Base-by-base conservation (phyloP, 2,113 vertebrate genomes). In the Sander lucioperca region DNA sequence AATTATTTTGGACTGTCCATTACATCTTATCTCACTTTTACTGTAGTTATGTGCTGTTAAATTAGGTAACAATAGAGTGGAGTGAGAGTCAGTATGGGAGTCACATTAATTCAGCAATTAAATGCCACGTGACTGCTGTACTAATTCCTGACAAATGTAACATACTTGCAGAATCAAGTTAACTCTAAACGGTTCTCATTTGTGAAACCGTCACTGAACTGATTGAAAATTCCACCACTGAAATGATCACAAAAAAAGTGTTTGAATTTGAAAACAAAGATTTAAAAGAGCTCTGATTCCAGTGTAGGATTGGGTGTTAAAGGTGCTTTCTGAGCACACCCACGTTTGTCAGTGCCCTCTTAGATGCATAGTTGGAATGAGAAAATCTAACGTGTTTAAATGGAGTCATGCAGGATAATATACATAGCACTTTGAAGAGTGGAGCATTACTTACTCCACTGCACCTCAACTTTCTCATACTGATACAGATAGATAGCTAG, bases 321-420 rank as follows among this genome's bases (percentile, higher is more conserved):
- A 88, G 86, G 10, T 85, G 80, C 15, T 1, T 30, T 72, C 36
- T 65, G 75, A 77, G 71, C 62, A 66, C 58, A 16, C 62, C 33
- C 64, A 80, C 62, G 6, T 71, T 74, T 76, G 19, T n/a, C 70
- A 16, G 43, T n/a, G 33, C 10, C 79, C 69, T 73, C 43, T 73
- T 67, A 30, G 45, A 82, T 56, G 23, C 69, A 39, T 11, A 18
- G 48, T 33, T 59, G 68, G 25, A 91, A 79, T 66, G 69, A 80
- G 18, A 78, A 73, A 80, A 74, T 77, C 47, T 61, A 75, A 83
- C 83, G 39, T 68, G 79, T 85, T 83, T 72, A 76, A 86, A 81
- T 69, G 69, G 58, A 86, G 76, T 75, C 77, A 59, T 64, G 62
- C 14, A 43, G 45, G 59, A 58, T 48, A 13, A 89, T 77, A 71